These are phyloP conservation scores for Arrhopalites spinosus DNA, from an alignment of 2,888 invertebrate species.

Conservation along the genomic window DNA sequence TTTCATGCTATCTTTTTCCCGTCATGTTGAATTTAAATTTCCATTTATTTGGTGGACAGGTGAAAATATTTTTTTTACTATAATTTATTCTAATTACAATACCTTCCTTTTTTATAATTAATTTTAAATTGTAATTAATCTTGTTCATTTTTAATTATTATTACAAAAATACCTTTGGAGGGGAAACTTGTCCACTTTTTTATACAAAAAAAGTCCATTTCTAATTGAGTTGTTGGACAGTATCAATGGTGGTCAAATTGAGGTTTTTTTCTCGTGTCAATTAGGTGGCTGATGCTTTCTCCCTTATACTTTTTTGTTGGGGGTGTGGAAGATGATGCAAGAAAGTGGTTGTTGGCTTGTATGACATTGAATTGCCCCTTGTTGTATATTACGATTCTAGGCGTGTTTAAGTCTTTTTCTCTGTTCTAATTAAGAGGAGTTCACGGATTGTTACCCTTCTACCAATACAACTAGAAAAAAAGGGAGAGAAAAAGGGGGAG, in stretches of 20 bases:
- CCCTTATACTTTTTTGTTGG: background rate
- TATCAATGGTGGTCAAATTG: background rate
- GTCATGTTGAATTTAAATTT: no score
- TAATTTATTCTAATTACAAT: no score
- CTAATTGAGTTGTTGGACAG: no score
- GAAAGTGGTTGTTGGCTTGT: conserved; percentile 5
- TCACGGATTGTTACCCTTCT: conserved; percentile 40
- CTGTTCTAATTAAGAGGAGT: conserved; percentile 41
- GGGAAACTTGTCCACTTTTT: no score
- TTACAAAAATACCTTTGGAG: no score
- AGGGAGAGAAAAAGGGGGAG: conserved; percentile 8
- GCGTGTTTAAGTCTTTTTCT: conserved; percentile 42
- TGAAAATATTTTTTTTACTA: no score
- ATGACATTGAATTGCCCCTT: no score
- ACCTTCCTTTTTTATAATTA: no score
- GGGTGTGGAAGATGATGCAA: conserved; percentile 22
- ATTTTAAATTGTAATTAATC: background rate
- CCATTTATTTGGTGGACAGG: no score
- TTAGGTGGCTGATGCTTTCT: background rate
- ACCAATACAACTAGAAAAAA: background rate
- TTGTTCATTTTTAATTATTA: no score
- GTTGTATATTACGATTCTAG: conserved; percentile 24
- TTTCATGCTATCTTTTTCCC: background rate
- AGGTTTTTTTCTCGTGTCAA: background rate
- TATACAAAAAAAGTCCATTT: background rate